A percentile compares a stretch with the other conserved stretches of the same genome.
Evolutionary conservation across 2,113 vertebrate species (phyloP).

Genomic region (Takifugu flavidus): DNA sequence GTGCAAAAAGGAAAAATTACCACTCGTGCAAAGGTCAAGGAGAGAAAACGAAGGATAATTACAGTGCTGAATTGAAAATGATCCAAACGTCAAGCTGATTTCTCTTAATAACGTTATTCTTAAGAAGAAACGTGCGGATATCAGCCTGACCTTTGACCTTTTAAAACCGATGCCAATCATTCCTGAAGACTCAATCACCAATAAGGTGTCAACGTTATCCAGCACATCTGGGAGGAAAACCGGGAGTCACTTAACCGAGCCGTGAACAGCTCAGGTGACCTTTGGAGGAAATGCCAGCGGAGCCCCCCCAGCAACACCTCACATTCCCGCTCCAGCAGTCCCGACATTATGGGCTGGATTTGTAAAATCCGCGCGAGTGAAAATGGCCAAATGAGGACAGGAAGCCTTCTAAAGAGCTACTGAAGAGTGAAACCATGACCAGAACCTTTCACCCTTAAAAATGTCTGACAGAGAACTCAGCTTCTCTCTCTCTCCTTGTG

Average conservation of each 20-base stretch:
- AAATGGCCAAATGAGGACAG: conserved; percentile 17
- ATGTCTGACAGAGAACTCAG: neutral
- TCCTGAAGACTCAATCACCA: conserved; percentile 24
- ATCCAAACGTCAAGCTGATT: neutral
- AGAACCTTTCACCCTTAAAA: no score
- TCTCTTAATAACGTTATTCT: neutral
- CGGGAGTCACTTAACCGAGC: conserved; percentile 29
- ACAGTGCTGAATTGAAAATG: neutral
- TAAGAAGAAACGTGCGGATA: neutral
- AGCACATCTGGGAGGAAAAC: conserved; percentile 26
- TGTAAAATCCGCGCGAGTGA: conserved; percentile 30
- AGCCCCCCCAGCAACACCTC: conserved; percentile 52
- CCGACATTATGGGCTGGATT: conserved; percentile 52
- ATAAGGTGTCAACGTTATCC: conserved; percentile 34
- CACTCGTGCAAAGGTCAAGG: no score
- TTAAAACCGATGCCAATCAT: conserved; percentile 31
- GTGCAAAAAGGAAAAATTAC: no score
- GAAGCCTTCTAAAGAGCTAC: no score
- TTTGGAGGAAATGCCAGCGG: conserved; percentile 60
- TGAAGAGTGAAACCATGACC: no score
- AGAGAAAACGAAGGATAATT: neutral
- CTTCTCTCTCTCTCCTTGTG: neutral
- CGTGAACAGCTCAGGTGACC: conserved; percentile 46
- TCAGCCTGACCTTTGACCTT: conserved; percentile 5
- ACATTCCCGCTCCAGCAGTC: conserved; percentile 32